Base-by-base conservation (phyloP, 2,797 vertebrate genomes). In the Sebastes matsubarae region DNA sequence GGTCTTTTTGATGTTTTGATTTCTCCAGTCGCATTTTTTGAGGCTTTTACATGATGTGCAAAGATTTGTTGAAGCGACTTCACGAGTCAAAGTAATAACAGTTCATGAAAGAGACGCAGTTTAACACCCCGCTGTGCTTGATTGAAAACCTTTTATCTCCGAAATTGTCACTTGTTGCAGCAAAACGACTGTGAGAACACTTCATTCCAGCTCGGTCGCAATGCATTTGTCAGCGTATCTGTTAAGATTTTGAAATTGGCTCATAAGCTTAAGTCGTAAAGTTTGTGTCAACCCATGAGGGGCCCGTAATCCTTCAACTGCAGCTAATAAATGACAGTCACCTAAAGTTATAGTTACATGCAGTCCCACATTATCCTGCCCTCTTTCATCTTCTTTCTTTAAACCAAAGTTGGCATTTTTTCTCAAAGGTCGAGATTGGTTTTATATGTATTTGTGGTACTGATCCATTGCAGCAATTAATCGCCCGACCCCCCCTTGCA, bases 41-140 rank as follows among this genome's bases (percentile, higher is more conserved):
- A 6, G 18, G 58, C 32, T 70, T 64, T 54, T 22, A 3, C 58
- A 16, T 18, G 3, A 68, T 34, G 57, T 50, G 38, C 13, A 32
- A 61, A 54, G 63, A 29, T 75, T 78, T 81, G 68, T 72, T 7
- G 55, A 60, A 66, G 30, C n/a, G 18, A 72, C 70, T 52, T 61
- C 8, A 30, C 16, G 54, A 83, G 78, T 63, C 63, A 36, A 46
- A 63, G 58, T 24, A 32, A 20, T 54, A 66, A 22, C 42, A 18
- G 24, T 68, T 70, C 20, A 71, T 59, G n/a, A 86, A 77, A 58
- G 71, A 34, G 29, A 65, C 3, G 3, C 18, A 42, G 27, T 80
- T 54, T 76, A 42, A 64, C 46, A 57, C 52, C 77, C 73, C 27
- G 18, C 68, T 52, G 46, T 54, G 79, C 55, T 70, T 30, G n/a